Conservation (phyloP, 2,797 vertebrate genomes). For the Spheniscus humboldti region DNA sequence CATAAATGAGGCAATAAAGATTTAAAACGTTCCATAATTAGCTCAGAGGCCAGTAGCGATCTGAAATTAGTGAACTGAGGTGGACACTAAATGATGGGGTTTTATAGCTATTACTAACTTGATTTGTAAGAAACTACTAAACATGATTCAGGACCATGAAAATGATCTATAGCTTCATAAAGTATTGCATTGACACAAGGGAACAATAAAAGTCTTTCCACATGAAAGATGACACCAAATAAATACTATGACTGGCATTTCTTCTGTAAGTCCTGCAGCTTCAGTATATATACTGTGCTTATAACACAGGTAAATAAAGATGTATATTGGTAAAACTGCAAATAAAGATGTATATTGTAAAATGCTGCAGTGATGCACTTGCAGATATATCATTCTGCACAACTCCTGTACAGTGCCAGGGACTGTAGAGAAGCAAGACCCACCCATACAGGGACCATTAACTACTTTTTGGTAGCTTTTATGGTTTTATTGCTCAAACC, state of each 20-base stretch:
- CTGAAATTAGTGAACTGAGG: slow-evolving; percentile 17
- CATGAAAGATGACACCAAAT: slow-evolving; percentile 32
- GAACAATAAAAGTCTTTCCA: slow-evolving; percentile 28
- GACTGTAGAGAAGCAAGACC: not conserved
- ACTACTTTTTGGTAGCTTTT: not conserved
- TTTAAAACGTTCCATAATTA: not conserved
- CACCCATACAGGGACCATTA: not conserved
- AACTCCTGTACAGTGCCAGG: not conserved
- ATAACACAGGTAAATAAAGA: not conserved
- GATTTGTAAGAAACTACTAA: slow-evolving; percentile 36
- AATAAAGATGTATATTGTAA: not conserved
- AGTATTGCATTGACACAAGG: slow-evolving; percentile 10
- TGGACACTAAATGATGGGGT: not conserved
- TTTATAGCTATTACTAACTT: slow-evolving; percentile 6
- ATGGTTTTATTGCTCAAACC: not conserved
- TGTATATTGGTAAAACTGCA: not conserved
- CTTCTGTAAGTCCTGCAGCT: not conserved
- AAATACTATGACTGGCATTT: not conserved
- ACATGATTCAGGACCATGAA: slow-evolving; percentile 18
- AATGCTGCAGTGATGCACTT: not conserved
- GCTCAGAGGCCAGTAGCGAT: not conserved
- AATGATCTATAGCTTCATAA: slow-evolving; percentile 54
- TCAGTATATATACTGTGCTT: not conserved
- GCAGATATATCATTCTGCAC: not conserved
- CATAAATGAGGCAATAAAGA: not conserved